A percentile compares a stretch with the other conserved stretches of the same genome.
phyloP scores from a whole-genome alignment of 2,888 invertebrate species.

The Agriotes lineatus region DNA sequence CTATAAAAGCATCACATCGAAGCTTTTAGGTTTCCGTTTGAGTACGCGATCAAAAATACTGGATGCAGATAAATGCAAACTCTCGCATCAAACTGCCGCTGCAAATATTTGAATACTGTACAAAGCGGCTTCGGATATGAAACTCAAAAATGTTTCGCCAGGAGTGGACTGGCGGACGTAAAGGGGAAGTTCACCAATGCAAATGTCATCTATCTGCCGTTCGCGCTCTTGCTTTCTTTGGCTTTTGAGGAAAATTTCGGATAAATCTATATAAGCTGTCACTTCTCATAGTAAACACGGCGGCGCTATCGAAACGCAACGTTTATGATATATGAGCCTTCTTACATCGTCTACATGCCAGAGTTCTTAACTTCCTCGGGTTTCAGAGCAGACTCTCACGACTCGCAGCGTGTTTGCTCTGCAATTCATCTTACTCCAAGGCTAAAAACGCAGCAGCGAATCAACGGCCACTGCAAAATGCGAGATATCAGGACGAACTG shows the following conservation, averaged over 20 bases:
- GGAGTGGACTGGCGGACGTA: no score
- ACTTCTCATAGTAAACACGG: not conserved
- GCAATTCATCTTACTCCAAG: conserved; percentile 14
- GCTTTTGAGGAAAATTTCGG: not conserved
- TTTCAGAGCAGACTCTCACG: not conserved
- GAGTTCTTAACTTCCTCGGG: conserved; percentile 1
- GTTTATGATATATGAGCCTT: conserved; percentile 9
- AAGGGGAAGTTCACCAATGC: no score
- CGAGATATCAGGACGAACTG: not conserved
- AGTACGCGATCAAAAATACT: conserved; percentile 3
- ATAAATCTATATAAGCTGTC: conserved; percentile 5
- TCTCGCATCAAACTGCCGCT: not conserved
- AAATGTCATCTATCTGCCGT: not conserved
- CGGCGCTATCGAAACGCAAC: not conserved
- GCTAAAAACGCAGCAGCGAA: not conserved
- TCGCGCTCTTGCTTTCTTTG: no score
- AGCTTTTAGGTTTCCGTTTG: conserved; percentile 3
- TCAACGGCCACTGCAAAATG: conserved; percentile 3
- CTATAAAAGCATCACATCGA: conserved; percentile 17
- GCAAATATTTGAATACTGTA: not conserved
- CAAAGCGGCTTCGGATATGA: no score
- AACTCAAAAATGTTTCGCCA: no score
- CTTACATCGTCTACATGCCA: conserved; percentile 13
- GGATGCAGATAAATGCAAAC: not conserved
- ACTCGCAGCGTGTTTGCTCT: conserved; percentile 6